These are phyloP conservation scores for Pseudococcus jackbeardsleyi DNA, from an alignment of 2,888 invertebrate genomes.

Conservation along the genomic window DNA sequence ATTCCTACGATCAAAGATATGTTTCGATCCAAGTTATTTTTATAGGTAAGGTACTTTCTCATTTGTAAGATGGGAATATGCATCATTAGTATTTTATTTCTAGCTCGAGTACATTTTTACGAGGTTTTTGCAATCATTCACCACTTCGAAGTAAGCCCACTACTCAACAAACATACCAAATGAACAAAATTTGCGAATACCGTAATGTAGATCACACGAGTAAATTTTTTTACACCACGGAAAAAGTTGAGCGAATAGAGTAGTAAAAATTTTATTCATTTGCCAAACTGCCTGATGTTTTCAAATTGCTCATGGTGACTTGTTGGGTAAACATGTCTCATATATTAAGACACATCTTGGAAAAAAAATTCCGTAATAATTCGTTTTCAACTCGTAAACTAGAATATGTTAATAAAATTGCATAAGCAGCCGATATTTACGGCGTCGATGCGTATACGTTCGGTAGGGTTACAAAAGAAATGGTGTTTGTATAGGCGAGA, in stretches of 20 bases:
- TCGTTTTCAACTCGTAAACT: not conserved
- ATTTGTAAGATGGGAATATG: too few species aligned
- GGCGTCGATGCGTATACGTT: not conserved
- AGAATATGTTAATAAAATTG: conserved; percentile 15
- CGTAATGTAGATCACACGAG: too few species aligned
- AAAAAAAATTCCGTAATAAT: not conserved
- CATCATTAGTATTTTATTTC: too few species aligned
- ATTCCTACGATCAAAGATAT: too few species aligned
- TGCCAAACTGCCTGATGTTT: not conserved
- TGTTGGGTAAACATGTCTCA: not conserved
- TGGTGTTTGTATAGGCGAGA: not conserved
- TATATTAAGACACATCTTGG: too few species aligned
- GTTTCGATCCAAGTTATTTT: too few species aligned
- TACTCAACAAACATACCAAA: not conserved
- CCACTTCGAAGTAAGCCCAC: too few species aligned
- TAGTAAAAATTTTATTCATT: not conserved
- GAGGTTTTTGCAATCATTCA: too few species aligned
- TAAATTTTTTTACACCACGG: not conserved
- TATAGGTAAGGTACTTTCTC: too few species aligned
- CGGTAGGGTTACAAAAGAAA: not conserved
- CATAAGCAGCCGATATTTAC: not conserved
- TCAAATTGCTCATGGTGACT: not conserved
- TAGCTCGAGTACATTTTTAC: too few species aligned
- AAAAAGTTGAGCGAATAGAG: not conserved
- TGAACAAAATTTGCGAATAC: not conserved